phyloP scores from a whole-genome alignment of 2,888 invertebrate genomes.

The Neoitamus cyanurus region DNA sequence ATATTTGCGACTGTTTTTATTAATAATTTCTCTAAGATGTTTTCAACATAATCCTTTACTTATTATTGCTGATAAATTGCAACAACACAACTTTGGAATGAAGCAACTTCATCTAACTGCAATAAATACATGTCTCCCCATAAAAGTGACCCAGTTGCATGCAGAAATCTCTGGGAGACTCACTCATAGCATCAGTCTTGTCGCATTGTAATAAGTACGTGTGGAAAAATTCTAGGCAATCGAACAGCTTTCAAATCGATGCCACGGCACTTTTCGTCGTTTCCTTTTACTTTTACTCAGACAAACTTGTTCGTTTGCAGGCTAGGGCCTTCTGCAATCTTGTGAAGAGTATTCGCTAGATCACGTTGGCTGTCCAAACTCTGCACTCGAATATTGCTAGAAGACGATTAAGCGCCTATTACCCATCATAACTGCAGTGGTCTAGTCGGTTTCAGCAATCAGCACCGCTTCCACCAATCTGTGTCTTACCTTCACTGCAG shows the following conservation, averaged over 20 bases:
- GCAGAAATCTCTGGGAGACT: not conserved
- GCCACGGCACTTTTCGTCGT: conserved; percentile 21
- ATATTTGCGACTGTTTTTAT: not conserved
- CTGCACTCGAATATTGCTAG: not conserved
- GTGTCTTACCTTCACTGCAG: conserved; percentile 7
- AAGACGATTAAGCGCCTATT: not conserved
- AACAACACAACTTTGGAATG: not conserved
- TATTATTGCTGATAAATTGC: not conserved
- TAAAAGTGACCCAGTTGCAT: conserved; percentile 21
- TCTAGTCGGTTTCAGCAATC: conserved; percentile 9
- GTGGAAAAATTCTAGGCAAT: conserved; percentile 26
- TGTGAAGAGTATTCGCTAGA: not conserved
- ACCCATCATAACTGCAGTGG: conserved; percentile 16
- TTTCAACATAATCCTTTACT: not conserved
- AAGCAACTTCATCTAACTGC: not conserved
- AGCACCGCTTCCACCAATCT: not conserved
- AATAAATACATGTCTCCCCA: not conserved
- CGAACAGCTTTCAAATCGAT: conserved; percentile 32
- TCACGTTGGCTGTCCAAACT: not conserved
- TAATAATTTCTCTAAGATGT: not conserved
- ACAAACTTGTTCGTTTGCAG: conserved; percentile 1
- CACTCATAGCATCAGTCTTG: conserved; percentile 7
- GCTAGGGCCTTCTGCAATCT: conserved; percentile 14
- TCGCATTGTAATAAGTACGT: not conserved
- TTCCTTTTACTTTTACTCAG: conserved; percentile 39